Evolutionary conservation across 2,888 invertebrate genomes (phyloP), one percentile per base, ranked within the genome.

Genomic region (Athripsodes cinereus): DNA sequence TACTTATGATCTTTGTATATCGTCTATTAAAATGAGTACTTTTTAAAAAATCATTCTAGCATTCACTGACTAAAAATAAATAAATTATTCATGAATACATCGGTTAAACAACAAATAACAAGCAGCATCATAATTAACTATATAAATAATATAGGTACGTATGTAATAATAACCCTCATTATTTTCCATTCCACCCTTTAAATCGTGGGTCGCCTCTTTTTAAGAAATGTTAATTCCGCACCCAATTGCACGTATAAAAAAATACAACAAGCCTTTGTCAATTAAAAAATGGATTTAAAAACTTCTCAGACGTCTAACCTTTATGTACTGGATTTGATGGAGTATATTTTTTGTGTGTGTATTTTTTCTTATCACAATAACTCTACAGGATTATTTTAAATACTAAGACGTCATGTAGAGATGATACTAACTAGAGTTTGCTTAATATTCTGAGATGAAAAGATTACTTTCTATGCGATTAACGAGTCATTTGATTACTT

Each of bases 401-500:
- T 47, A 31, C 46, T 19, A 11, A 47, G 58, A 52, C 61, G 61
- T 55, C 63, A 57, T 53, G 47, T 18, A 40, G 61, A 21, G 57
- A n/a, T n/a, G n/a, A n/a, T 26, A 55, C 55, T 55, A 60, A 62
- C 56, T 58, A 53, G 51, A 34, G 46, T 44, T 53, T 50, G 44
- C 52, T 53, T 49, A 46, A 31, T 31, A 31, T 8, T 8, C 31
- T 31, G 26, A 26, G 10, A 26, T 26, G 26, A 26, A 10, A 26
- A 26, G 26, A 6, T 26, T 26, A 26, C 26, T 26, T 10, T 3
- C 10, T 26, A 26, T 26, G n/a, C n/a, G n/a, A n/a, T n/a, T n/a
- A n/a, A n/a, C n/a, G n/a, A n/a, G n/a, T n/a, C n/a, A n/a, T n/a
- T n/a, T n/a, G n/a, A n/a, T n/a, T n/a, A n/a, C n/a, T n/a, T n/a